Conservation (phyloP, 2,113 vertebrate species). For the Ranitomeya variabilis region DNA sequence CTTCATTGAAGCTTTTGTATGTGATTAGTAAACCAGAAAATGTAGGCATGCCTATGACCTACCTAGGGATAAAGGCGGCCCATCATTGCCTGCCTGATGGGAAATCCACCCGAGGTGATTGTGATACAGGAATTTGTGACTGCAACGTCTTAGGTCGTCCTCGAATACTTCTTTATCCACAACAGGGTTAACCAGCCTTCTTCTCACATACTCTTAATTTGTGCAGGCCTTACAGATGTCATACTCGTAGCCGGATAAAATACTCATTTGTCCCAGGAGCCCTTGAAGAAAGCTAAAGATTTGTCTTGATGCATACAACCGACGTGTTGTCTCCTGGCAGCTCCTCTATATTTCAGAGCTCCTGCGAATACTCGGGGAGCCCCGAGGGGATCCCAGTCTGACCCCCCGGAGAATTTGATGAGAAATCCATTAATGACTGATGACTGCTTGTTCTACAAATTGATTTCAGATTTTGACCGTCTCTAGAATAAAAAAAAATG, state of each 20-base stretch:
- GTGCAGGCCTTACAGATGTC: constrained; percentile 29
- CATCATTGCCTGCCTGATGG: background rate
- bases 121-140: background rate
- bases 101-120: background rate
- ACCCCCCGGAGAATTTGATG: constrained; percentile 63
- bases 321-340: constrained; percentile 22
- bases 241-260: constrained; percentile 27
- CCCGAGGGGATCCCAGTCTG: constrained; percentile 55
- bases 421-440: constrained; percentile 70
- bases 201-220: constrained; percentile 1
- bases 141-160: background rate
- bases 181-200: background rate
- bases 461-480: constrained; percentile 66
- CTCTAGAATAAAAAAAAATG: constrained; percentile 52
- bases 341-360: constrained; percentile 29
- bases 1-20: background rate
- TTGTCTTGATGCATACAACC: constrained; percentile 1
- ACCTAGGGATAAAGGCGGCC: background rate
- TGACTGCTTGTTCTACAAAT: constrained; percentile 66
- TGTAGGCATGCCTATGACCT: background rate
- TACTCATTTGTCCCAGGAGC: constrained; percentile 32
- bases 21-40: background rate
- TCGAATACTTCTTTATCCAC: background rate
- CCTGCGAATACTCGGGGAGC: constrained; percentile 19
- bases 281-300: constrained; percentile 39